These are phyloP conservation scores for Scaptomyza flava DNA, from an alignment of 2,888 invertebrate species.

Conservation along the genomic window DNA sequence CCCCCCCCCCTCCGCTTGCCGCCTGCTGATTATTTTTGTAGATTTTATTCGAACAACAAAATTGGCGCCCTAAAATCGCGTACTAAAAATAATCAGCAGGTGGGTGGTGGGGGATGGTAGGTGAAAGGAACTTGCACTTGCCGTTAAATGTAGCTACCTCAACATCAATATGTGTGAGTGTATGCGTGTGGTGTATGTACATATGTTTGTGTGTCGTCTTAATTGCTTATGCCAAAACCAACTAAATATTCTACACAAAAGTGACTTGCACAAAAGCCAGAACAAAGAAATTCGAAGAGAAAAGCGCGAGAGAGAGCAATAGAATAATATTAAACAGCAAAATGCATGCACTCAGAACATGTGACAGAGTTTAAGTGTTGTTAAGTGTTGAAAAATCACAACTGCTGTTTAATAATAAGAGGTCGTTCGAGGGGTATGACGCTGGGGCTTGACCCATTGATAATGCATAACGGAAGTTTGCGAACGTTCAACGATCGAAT, in stretches of 20 bases:
- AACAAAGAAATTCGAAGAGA: constrained; percentile 63
- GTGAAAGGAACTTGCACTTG: constrained; percentile 67
- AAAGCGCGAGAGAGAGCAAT: constrained; percentile 20
- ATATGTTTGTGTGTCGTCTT: constrained; percentile 13
- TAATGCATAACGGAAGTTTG: constrained; percentile 67
- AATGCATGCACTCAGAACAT: constrained; percentile 62
- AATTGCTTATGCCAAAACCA: constrained; percentile 59
- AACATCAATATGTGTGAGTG: constrained; percentile 55
- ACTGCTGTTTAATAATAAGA: not conserved
- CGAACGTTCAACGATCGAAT: constrained; percentile 26
- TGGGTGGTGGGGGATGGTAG: not conserved
- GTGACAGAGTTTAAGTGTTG: constrained; percentile 50
- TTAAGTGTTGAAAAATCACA: constrained; percentile 37
- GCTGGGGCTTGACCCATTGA: constrained; percentile 63
- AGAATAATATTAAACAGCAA: constrained; percentile 28
- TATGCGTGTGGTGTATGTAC: constrained; percentile 1
- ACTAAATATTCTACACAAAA: constrained; percentile 53
- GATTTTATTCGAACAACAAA: constrained; percentile 41
- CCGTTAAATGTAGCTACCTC: constrained; percentile 64
- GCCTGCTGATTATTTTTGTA: constrained; percentile 2
- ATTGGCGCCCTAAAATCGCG: constrained; percentile 58
- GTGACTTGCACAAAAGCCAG: constrained; percentile 72
- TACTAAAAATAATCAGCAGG: constrained; percentile 62
- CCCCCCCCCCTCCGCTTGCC: constrained; percentile 28
- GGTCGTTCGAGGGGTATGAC: not conserved